Conservation (phyloP, 1,140 invertebrate genomes). For the Macrocentrus cingulum region DNA sequence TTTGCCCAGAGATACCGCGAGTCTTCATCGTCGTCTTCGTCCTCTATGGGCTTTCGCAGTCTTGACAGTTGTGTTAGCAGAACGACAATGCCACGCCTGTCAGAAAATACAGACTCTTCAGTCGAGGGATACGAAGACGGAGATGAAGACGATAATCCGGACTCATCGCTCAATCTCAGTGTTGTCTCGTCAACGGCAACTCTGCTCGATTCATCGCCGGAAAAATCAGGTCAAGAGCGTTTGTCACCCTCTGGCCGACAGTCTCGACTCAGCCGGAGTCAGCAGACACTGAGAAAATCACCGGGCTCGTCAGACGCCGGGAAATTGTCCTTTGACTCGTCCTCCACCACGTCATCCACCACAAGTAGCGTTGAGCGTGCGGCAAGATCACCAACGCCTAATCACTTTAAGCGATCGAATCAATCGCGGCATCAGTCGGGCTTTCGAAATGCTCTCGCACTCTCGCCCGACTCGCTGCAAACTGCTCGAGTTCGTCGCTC, state of each 20-base stretch:
- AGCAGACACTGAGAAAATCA: slow-evolving; percentile 50
- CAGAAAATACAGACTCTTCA: slow-evolving; percentile 63
- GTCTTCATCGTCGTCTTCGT: slow-evolving; percentile 62
- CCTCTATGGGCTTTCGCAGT: slow-evolving; percentile 62
- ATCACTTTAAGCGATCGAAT: slow-evolving; percentile 45
- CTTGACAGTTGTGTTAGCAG: slow-evolving; percentile 59
- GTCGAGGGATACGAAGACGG: slow-evolving; percentile 63
- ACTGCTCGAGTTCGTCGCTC: slow-evolving; percentile 57
- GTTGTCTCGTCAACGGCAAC: slow-evolving; percentile 33
- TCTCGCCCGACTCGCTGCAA: slow-evolving; percentile 52
- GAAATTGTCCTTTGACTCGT: slow-evolving; percentile 53
- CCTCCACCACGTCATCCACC: slow-evolving; percentile 56
- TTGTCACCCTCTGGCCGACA: slow-evolving; percentile 52
- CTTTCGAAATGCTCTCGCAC: slow-evolving; percentile 41
- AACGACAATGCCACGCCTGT: slow-evolving; percentile 59
- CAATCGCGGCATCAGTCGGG: slow-evolving; percentile 44
- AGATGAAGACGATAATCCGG: slow-evolving; percentile 61
- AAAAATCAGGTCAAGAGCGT: slow-evolving; percentile 43
- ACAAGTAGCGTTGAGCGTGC: slow-evolving; percentile 51
- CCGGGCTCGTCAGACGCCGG: slow-evolving; percentile 55
- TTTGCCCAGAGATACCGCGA: slow-evolving; percentile 61
- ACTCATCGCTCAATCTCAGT: slow-evolving; percentile 54
- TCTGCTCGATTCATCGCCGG: slow-evolving; percentile 46
- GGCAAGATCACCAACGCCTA: slow-evolving; percentile 49
- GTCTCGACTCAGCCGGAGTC: slow-evolving; percentile 44